Evolutionary conservation across 2,113 vertebrate species (phyloP).

Genomic region (Mustela lutreola): DNA sequence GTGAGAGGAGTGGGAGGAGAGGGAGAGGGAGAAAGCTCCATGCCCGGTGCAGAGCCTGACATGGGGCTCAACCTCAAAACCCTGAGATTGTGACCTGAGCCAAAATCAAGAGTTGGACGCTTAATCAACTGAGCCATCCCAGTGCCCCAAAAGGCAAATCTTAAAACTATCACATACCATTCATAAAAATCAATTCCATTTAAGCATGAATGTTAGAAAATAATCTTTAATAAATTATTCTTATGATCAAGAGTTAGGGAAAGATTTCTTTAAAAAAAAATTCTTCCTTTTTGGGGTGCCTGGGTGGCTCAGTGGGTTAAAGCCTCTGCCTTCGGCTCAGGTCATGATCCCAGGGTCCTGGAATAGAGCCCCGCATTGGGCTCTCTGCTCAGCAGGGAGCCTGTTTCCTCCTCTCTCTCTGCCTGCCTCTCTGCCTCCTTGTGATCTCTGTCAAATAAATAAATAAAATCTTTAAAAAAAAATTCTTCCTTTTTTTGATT

Average conservation of each 20-base stretch:
- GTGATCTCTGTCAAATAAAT: no score
- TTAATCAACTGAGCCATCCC: background rate
- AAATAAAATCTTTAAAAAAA: no score
- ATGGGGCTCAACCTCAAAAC: background rate
- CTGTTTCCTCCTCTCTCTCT: no score
- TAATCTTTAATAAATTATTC: background rate
- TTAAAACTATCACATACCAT: background rate
- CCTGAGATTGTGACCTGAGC: background rate
- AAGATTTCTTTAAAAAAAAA: background rate
- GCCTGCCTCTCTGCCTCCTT: no score
- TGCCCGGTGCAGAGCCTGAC: background rate
- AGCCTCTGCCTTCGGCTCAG: no score
- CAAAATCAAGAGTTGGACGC: background rate
- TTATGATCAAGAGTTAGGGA: background rate
- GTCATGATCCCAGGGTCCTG: no score
- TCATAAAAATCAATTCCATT: background rate
- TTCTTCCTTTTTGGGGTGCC: no score
- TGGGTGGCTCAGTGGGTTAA: no score
- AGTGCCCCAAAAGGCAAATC: background rate
- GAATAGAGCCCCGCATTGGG: no score
- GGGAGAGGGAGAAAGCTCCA: background rate
- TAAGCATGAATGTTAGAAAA: background rate
- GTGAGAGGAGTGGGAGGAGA: background rate
- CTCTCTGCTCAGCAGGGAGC: no score
- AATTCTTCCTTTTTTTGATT: no score